Percentiles rank a stretch among this genome's conserved stretches.
Conservation (phyloP, 1,140 invertebrate species). For the Eurosta solidaginis region DNA sequence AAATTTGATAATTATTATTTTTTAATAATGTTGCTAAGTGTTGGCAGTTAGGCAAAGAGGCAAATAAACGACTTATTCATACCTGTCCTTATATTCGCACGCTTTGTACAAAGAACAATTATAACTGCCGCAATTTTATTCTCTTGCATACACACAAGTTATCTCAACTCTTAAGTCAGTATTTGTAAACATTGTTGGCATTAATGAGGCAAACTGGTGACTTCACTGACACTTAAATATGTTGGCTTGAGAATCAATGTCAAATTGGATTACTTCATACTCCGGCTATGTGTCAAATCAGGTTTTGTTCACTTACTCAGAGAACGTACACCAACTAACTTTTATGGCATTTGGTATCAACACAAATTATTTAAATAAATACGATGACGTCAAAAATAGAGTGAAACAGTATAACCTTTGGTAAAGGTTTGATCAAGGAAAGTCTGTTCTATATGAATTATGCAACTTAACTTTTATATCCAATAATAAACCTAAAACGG, state of each 20-base stretch:
- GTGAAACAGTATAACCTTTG: too few relatives aligned
- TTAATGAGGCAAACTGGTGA: conserved; percentile 7
- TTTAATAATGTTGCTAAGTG: neutral
- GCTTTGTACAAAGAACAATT: too few relatives aligned
- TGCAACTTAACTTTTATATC: too few relatives aligned
- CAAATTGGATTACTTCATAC: conserved; percentile 23
- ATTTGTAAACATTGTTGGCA: conserved; percentile 16
- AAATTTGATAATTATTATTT: conserved; percentile 1
- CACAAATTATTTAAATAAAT: too few relatives aligned
- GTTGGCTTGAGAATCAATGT: conserved; percentile 21
- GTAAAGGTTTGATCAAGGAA: too few relatives aligned
- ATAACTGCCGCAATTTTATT: too few relatives aligned
- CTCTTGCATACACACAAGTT: too few relatives aligned
- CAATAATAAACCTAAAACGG: too few relatives aligned
- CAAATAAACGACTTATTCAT: neutral
- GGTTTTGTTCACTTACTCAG: too few relatives aligned
- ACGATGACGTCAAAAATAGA: too few relatives aligned
- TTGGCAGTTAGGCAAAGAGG: neutral
- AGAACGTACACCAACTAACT: neutral
- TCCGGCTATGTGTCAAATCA: neutral
- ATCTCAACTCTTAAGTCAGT: neutral
- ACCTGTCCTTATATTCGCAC: neutral
- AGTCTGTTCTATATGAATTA: too few relatives aligned
- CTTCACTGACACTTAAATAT: conserved; percentile 9
- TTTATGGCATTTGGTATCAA: too few relatives aligned